A percentile compares a stretch with the other conserved stretches of the same genome.
These are phyloP conservation scores for Mustela nigripes DNA, from an alignment of 2,113 vertebrate species.

Conservation along the genomic window DNA sequence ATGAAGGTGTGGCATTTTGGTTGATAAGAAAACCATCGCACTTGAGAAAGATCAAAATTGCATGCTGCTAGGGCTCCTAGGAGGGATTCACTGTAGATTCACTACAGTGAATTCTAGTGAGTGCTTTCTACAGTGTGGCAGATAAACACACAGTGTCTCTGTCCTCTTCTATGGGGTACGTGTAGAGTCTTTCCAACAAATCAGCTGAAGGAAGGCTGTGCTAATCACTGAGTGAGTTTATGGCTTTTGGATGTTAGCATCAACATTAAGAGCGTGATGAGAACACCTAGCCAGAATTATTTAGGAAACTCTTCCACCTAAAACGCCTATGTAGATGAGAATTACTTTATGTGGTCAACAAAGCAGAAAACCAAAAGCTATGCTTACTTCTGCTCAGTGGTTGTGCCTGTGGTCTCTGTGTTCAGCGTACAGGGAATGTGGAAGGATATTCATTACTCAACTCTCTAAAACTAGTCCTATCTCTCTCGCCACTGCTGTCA, in stretches of 20 bases:
- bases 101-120: not conserved
- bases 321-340: not conserved
- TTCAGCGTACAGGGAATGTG: not conserved
- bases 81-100: not conserved
- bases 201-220: not conserved
- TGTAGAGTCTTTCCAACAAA: not conserved
- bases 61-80: not conserved
- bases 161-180: not conserved
- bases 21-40: not conserved
- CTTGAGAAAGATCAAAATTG: not conserved
- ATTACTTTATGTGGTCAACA: slow-evolving; percentile 15
- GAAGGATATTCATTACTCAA: not conserved
- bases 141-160: not conserved
- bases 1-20: not conserved
- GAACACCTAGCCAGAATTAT: not conserved
- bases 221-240: slow-evolving; percentile 38
- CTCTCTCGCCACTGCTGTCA: not conserved
- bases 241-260: slow-evolving; percentile 1
- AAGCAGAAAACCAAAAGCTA: not conserved
- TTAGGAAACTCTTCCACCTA: not conserved
- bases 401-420: not conserved
- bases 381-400: not conserved
- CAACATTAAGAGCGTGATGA: not conserved
- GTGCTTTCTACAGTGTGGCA: not conserved
- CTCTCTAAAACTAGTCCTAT: not conserved